Percentiles rank a stretch among this genome's conserved stretches.
phyloP scores from a whole-genome alignment of 2,113 vertebrate genomes.

The Neopipo cinnamomea region DNA sequence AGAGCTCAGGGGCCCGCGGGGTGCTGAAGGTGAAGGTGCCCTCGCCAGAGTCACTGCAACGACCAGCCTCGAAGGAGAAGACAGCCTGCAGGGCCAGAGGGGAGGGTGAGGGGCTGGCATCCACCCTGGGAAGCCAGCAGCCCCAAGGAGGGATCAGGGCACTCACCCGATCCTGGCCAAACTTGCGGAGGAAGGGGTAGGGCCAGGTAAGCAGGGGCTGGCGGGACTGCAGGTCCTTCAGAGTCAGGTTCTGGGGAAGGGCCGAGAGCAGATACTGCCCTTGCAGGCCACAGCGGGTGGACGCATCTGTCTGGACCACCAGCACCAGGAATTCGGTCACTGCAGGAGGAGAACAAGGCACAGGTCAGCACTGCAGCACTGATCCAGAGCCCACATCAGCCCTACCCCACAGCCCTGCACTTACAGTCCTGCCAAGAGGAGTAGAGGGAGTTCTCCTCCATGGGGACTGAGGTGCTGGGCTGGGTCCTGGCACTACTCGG shows the following conservation, averaged over 20 bases:
- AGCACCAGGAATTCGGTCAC: slow-evolving; percentile 76
- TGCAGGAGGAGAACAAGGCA: not conserved
- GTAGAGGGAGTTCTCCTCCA: slow-evolving; percentile 87
- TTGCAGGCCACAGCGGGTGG: slow-evolving; percentile 76
- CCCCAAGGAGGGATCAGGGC: no score
- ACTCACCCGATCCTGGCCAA: slow-evolving; percentile 84
- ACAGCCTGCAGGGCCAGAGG: slow-evolving; percentile 8
- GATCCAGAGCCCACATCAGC: not conserved
- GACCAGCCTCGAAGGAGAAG: slow-evolving; percentile 85
- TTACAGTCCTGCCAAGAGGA: slow-evolving; percentile 78
- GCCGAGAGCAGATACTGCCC: slow-evolving; percentile 79
- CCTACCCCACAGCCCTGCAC: not conserved
- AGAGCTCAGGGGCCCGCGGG: slow-evolving; percentile 70
- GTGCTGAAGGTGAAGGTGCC: slow-evolving; percentile 86
- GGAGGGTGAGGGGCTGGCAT: not conserved
- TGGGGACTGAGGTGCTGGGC: slow-evolving; percentile 36
- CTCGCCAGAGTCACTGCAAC: slow-evolving; percentile 83
- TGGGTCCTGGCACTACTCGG: not conserved
- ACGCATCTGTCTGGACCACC: slow-evolving; percentile 75
- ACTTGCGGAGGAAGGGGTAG: slow-evolving; percentile 83
- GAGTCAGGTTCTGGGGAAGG: slow-evolving; percentile 66
- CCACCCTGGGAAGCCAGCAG: not conserved
- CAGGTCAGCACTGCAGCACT: not conserved
- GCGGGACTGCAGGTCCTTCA: slow-evolving; percentile 64
- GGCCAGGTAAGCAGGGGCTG: slow-evolving; percentile 80